Base-by-base conservation (phyloP, 2,888 invertebrate genomes). In the Diarsia rubi region DNA sequence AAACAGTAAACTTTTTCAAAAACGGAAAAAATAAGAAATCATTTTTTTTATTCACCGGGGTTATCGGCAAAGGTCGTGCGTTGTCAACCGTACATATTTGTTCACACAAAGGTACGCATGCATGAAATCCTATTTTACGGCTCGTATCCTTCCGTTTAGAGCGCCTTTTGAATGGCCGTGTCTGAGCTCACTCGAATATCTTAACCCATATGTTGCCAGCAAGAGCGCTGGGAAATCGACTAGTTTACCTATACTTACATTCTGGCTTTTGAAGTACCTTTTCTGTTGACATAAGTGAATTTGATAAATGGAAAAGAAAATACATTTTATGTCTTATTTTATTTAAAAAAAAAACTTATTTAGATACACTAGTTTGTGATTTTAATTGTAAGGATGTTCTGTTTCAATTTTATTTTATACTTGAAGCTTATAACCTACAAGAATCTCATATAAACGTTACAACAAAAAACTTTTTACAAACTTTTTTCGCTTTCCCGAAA, bases 91-190 rank as follows among this genome's bases (percentile, higher is more conserved):
- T 94, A 92, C 93, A 94, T 94, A 95, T 95, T 95, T 95, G 95
- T 95, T 96, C 95, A 95, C 95, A 96, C 95, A 94, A 92, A 92
- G 91, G 92, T 93, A 94, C 92, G 95, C 94, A 95, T 95, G 96
- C 96, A 94, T 96, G 95, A 96, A 96, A 96, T 96, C 95, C 94
- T 95, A 95, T 96, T 96, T 96, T 94, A 95, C 96, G 95, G 94
- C 93, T 95, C 95, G 95, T 93, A 93, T 94, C 94, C 93, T 93
- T 93, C 93, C 95, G 93, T 93, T 95, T 94, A 94, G 94, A 95
- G 93, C 93, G 93, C 93, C 94, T 95, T 95, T 95, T 94, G 94
- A 95, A 95, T 95, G 93, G 91, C 91, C 92, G 90, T 92, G 91
- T 93, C 93, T 94, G 91, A 93, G 91, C 91, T 92, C 92, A 90